Percentiles rank a stretch among this genome's conserved stretches.
Conservation (phyloP, 2,888 invertebrate species). For the Euphydryas editha region DNA sequence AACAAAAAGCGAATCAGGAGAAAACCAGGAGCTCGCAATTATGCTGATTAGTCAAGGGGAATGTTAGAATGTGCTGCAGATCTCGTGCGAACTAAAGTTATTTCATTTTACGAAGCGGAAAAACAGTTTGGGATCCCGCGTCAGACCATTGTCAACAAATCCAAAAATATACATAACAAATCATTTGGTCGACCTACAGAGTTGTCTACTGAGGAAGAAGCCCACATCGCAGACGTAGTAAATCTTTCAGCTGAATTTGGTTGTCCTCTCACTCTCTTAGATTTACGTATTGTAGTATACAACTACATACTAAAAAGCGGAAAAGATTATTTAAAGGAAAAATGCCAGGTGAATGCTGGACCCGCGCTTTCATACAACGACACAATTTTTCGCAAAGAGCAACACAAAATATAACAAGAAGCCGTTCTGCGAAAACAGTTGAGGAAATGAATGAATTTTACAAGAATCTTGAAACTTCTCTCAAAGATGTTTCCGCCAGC, state of each 20-base stretch:
- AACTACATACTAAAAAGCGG: conserved; percentile 33
- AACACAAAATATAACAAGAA: conserved; percentile 5
- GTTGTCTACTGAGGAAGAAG: conserved; percentile 31
- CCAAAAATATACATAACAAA: conserved; percentile 33
- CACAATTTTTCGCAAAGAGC: conserved; percentile 17
- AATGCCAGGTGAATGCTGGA: conserved; percentile 36
- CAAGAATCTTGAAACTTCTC: conserved; percentile 7
- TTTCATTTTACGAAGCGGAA: conserved; percentile 32
- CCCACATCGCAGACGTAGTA: conserved; percentile 32
- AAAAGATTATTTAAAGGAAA: conserved; percentile 28
- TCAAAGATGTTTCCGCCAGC: conserved; percentile 1
- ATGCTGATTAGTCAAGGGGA: neutral
- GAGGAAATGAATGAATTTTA: neutral
- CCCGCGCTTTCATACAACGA: conserved; percentile 23
- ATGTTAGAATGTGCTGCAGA: conserved; percentile 27
- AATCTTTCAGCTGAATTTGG: conserved; percentile 39
- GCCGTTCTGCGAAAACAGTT: conserved; percentile 5
- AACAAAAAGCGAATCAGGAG: conserved; percentile 20
- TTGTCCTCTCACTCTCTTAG: conserved; percentile 35
- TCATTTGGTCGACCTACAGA: conserved; percentile 36
- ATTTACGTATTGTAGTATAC: conserved; percentile 37
- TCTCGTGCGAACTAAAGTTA: conserved; percentile 21
- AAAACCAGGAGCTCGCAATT: conserved; percentile 18
- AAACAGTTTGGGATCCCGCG: conserved; percentile 40
- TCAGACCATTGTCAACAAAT: conserved; percentile 38